Evolutionary conservation across 2,113 vertebrate species (phyloP).

Genomic region (Clinocottus analis): DNA sequence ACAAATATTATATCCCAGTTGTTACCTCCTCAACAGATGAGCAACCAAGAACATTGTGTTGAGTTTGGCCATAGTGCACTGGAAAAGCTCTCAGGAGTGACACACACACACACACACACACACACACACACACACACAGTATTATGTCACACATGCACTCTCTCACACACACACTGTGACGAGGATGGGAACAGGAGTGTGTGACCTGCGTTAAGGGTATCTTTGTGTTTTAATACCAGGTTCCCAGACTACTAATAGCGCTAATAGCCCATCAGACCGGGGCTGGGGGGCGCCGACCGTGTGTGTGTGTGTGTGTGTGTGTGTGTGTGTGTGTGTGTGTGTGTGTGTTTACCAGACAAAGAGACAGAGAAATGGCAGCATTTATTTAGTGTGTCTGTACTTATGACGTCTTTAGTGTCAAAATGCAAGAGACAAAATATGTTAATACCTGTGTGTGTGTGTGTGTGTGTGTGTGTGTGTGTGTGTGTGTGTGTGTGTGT

Average conservation of each 20-base stretch:
- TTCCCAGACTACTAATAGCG: constrained; percentile 75
- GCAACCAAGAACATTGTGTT: too few species aligned
- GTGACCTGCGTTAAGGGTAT: constrained; percentile 34
- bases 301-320: constrained; percentile 22
- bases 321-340: constrained; percentile 23
- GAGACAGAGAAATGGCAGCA: not conserved
- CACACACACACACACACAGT: not conserved
- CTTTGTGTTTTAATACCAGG: constrained; percentile 63
- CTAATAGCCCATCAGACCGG: constrained; percentile 44
- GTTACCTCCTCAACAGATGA: too few species aligned
- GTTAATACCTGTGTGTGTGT: constrained; percentile 27
- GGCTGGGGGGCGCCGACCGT: constrained; percentile 27
- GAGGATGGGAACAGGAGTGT: constrained; percentile 32
- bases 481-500: constrained; percentile 35
- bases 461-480: constrained; percentile 47
- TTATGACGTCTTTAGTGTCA: not conserved
- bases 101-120: constrained; percentile 8
- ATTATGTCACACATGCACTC: too few species aligned
- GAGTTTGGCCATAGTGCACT: too few species aligned
- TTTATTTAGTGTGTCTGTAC: constrained; percentile 9
- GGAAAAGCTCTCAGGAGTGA: too few species aligned
- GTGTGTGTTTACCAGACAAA: constrained; percentile 4
- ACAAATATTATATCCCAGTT: too few species aligned
- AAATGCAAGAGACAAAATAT: not conserved
- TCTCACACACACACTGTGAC: constrained; percentile 6